Conservation (phyloP, 2,888 invertebrate genomes). For the Priocnemis perturbator region DNA sequence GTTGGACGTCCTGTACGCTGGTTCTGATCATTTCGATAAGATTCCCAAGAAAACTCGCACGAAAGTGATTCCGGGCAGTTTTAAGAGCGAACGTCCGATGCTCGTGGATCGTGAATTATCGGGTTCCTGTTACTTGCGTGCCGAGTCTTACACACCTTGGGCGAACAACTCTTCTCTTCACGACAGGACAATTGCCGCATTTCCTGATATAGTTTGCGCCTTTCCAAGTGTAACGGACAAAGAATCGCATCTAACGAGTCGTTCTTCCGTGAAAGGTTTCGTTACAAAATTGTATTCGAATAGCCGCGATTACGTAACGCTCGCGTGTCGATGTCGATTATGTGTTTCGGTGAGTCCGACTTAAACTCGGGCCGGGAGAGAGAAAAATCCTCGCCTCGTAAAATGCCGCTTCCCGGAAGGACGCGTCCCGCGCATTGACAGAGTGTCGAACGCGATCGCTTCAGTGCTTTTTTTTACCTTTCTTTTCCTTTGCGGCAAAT, state of each 20-base stretch:
- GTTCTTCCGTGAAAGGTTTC: constrained; percentile 29
- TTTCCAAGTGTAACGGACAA: constrained; percentile 56
- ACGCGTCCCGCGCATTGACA: no score
- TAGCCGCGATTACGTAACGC: constrained; percentile 25
- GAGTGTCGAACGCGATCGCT: no score
- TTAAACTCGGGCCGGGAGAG: not conserved
- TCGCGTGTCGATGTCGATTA: no score
- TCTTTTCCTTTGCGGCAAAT: no score
- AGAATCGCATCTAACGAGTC: constrained; percentile 28
- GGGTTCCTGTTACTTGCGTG: constrained; percentile 69
- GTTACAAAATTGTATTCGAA: constrained; percentile 23
- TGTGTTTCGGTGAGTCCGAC: no score
- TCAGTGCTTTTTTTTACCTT: no score
- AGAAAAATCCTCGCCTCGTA: not conserved
- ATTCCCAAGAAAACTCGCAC: constrained; percentile 17
- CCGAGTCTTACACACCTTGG: constrained; percentile 58
- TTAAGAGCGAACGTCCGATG: constrained; percentile 22
- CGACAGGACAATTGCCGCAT: constrained; percentile 73
- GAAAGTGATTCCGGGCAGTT: constrained; percentile 30
- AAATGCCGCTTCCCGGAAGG: no score
- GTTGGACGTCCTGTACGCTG: not conserved
- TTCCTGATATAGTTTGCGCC: constrained; percentile 67
- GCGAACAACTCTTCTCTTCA: constrained; percentile 61
- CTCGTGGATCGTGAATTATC: constrained; percentile 55
- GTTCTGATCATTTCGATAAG: constrained; percentile 10